Conservation (phyloP, 1,140 invertebrate genomes). For the Kradibia gibbosae region DNA sequence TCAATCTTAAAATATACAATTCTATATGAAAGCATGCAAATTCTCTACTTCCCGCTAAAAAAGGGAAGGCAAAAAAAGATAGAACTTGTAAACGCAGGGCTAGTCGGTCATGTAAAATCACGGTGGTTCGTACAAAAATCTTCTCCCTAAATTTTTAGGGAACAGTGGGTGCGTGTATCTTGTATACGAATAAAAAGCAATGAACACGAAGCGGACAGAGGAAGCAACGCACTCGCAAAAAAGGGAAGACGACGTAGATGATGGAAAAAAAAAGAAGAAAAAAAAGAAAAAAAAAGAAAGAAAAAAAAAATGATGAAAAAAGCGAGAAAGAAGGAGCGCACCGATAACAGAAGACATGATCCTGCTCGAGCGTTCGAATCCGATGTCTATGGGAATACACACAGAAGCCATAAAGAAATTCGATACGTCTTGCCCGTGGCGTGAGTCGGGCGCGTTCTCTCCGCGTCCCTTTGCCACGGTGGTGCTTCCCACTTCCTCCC, state of each 20-base stretch:
- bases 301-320: neutral
- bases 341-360: slow-evolving; percentile 17
- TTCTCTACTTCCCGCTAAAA: too few species aligned
- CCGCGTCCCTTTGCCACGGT: slow-evolving; percentile 55
- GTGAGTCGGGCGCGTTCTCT: slow-evolving; percentile 56
- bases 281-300: neutral
- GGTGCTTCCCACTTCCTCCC: slow-evolving; percentile 74
- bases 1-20: too few species aligned
- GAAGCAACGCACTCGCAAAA: slow-evolving; percentile 18
- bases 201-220: neutral
- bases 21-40: too few species aligned
- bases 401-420: slow-evolving; percentile 73
- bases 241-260: too few species aligned
- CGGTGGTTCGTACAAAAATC: neutral
- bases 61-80: neutral
- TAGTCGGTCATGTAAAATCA: neutral
- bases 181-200: slow-evolving; percentile 10
- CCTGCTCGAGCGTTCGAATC: slow-evolving; percentile 26
- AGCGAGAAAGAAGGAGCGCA: neutral
- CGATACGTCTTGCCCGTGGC: slow-evolving; percentile 67
- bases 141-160: neutral
- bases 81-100: neutral
- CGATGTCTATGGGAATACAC: slow-evolving; percentile 66
- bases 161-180: neutral
- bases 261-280: too few species aligned